Evolutionary conservation across 2,797 vertebrate species (phyloP), one percentile per base, ranked within the genome.

Genomic region (Luscinia megarhynchos): DNA sequence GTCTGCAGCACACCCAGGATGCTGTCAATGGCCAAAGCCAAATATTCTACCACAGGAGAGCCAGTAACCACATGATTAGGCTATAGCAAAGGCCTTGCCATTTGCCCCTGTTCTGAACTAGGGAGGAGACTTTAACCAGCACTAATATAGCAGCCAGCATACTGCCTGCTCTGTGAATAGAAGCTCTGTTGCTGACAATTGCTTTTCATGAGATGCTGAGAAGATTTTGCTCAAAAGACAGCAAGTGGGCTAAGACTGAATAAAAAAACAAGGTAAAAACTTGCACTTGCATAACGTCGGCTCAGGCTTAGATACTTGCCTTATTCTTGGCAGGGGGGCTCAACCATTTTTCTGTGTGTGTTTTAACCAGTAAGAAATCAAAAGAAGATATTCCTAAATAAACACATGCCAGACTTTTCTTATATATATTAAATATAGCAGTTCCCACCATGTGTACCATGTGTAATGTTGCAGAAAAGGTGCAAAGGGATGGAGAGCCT

Each of bases 341-440:
- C 1, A n/a, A 43, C 3, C 17, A 19, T 15, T 29, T 78, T 62
- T 75, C 30, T 61, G 4, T 54, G 27, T 34, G 10, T 36, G 9
- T 68, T 94, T 92, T 89, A 81, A 78, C 13, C 34, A 38, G 36
- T 34, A 93, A 77, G 26, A 19, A 8, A 58, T 64, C 40, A 77
- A 75, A 92, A 79, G 8, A 92, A 59, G 10, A 22, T 54, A 41
- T 5, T 63, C 27, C 36, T 72, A 85, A 90, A 84, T 40, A 87
- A 83, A 68, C 5, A 27, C 8, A 3, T 61, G 6, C 18, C 34
- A 70, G 17, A 58, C 26, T 24, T 38, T 73, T 48, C 41, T 12
- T 9, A 15, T 87, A 40, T 58, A 36, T 64, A 46, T 69, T 55
- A 83, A 90, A 80, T 68, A 84, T 85, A 79, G 29, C 10, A 29